Conservation (phyloP, 2,797 vertebrate species). For the Phataginus tetradactyla region DNA sequence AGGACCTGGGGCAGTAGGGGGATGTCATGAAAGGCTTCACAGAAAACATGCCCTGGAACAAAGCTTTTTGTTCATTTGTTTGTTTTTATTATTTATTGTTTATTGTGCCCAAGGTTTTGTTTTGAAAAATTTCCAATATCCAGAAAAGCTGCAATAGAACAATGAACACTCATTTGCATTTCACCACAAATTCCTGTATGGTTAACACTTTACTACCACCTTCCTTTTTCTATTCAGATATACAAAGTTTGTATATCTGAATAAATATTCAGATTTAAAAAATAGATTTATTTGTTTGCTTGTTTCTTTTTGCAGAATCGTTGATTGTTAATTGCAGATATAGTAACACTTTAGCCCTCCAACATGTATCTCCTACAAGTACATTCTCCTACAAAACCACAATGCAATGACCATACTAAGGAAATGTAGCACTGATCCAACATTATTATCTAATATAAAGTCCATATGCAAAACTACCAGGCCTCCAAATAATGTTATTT, state of each 20-base stretch:
- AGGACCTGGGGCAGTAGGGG: background rate
- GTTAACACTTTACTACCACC: background rate
- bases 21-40: conserved; percentile 19
- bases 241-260: background rate
- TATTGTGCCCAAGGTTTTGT: conserved; percentile 33
- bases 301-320: conserved; percentile 5
- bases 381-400: background rate
- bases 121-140: conserved; percentile 39
- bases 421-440: conserved; percentile 29
- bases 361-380: background rate
- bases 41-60: conserved; percentile 21
- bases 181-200: conserved; percentile 30
- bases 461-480: background rate
- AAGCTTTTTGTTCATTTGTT: conserved; percentile 39
- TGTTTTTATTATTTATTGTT: conserved; percentile 46
- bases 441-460: conserved; percentile 22
- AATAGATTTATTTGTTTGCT: background rate
- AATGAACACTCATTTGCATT: background rate
- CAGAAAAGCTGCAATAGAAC: background rate
- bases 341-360: background rate
- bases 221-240: conserved; percentile 28
- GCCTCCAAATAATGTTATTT: background rate
- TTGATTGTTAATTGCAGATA: conserved; percentile 22
- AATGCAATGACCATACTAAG: conserved; percentile 9
- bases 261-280: background rate